Evolutionary conservation across 2,888 invertebrate species (phyloP).

Genomic region (Mellilla xanthometata): DNA sequence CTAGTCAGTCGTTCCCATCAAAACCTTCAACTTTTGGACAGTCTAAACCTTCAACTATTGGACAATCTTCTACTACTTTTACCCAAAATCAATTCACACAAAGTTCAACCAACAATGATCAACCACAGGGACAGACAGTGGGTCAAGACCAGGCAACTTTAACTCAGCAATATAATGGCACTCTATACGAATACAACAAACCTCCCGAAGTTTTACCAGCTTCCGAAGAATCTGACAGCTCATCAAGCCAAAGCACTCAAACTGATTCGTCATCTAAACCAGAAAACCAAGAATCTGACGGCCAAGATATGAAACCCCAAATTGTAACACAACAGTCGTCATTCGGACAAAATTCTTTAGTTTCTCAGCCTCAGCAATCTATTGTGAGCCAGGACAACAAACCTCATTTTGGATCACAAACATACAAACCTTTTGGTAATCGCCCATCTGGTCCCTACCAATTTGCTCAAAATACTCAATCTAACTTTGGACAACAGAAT

Average conservation of each 20-base stretch:
- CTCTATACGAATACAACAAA: slow-evolving; percentile 61
- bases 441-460: slow-evolving; percentile 17
- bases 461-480: slow-evolving; percentile 21
- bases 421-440: slow-evolving; percentile 16
- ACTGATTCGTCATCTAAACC: slow-evolving; percentile 14
- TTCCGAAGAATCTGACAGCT: slow-evolving; percentile 28
- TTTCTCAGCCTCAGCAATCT: slow-evolving; percentile 12
- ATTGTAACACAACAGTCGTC: slow-evolving; percentile 14
- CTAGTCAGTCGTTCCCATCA: not conserved
- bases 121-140: slow-evolving; percentile 11
- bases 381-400: slow-evolving; percentile 17
- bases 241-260: slow-evolving; percentile 23
- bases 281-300: slow-evolving; percentile 1
- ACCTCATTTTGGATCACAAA: slow-evolving; percentile 25
- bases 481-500: slow-evolving; percentile 31
- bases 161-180: slow-evolving; percentile 36
- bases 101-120: not conserved
- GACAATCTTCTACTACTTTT: slow-evolving; percentile 10
- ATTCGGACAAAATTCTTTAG: slow-evolving; percentile 14
- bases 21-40: not conserved
- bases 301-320: slow-evolving; percentile 13
- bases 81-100: slow-evolving; percentile 8
- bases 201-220: slow-evolving; percentile 46
- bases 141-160: slow-evolving; percentile 13
- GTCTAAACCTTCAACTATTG: not conserved